Percentiles rank a stretch among this genome's conserved stretches.
phyloP scores from a whole-genome alignment of 2,797 vertebrate genomes.

The Etheostoma nigrum region DNA sequence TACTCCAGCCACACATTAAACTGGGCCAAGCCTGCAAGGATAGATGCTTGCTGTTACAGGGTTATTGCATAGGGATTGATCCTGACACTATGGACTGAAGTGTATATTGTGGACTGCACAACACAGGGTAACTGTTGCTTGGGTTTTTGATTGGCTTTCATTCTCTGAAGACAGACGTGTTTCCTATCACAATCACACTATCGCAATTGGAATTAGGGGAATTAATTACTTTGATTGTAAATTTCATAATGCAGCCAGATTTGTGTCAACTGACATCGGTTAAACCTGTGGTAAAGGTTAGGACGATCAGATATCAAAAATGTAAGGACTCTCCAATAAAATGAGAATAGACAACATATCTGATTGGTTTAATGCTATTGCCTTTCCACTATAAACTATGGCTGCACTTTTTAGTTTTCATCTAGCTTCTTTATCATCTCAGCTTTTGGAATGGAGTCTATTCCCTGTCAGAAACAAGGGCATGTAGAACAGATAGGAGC shows the following conservation, averaged over 20 bases:
- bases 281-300: background rate
- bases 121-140: background rate
- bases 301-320: background rate
- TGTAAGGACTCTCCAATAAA: background rate
- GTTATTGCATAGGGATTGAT: no score
- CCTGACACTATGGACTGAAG: no score
- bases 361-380: constrained; percentile 25
- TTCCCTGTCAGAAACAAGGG: constrained; percentile 66
- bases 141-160: background rate
- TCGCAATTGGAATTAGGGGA: background rate
- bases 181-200: no score
- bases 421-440: constrained; percentile 53
- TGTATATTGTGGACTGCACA: background rate
- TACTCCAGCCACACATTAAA: no score
- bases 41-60: no score
- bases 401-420: constrained; percentile 48
- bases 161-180: background rate
- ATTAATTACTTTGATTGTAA: background rate
- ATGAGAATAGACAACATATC: constrained; percentile 13
- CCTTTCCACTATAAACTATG: constrained; percentile 40
- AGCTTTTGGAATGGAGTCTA: constrained; percentile 48
- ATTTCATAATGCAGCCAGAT: background rate
- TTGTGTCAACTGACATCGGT: background rate
- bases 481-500: constrained; percentile 60
- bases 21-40: no score